phyloP scores from a whole-genome alignment of 2,113 vertebrate species.

The Phocoena phocoena region DNA sequence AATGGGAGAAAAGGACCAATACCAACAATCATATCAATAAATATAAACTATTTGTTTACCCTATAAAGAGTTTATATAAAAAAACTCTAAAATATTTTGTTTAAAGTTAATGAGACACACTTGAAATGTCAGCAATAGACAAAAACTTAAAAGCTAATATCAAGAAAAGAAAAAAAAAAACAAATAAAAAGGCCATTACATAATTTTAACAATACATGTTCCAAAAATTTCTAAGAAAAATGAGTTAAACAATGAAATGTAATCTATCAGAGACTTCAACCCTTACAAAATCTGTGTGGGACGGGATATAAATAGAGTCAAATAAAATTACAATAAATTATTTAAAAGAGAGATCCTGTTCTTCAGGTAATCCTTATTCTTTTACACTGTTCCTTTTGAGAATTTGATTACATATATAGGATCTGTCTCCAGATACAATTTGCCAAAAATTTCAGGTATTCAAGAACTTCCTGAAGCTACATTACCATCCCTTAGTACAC shows the following conservation, averaged over 20 bases:
- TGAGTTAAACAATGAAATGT: not conserved
- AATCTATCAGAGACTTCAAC: not conserved
- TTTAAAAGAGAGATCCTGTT: not conserved
- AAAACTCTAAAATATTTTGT: not conserved
- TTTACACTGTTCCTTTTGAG: not conserved
- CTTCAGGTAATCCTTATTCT: not conserved
- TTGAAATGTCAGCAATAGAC: not conserved
- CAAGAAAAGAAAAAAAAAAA: not conserved
- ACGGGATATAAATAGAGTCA: not conserved
- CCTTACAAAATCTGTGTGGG: conserved; percentile 31
- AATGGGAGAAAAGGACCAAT: conserved; percentile 21
- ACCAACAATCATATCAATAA: not conserved
- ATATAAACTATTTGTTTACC: not conserved
- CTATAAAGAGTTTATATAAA: not conserved
- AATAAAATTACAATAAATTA: conserved; percentile 1
- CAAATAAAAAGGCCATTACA: not conserved
- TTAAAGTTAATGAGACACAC: conserved; percentile 22
- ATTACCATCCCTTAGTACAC: not conserved
- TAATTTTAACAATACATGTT: not conserved
- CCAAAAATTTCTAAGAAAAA: conserved; percentile 22
- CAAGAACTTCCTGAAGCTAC: not conserved
- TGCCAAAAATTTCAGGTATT: conserved; percentile 35
- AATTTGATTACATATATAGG: not conserved
- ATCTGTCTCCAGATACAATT: not conserved
- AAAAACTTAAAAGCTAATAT: conserved; percentile 10